Conservation (phyloP, 1,140 invertebrate genomes). For the Brachionus calyciflorus region DNA sequence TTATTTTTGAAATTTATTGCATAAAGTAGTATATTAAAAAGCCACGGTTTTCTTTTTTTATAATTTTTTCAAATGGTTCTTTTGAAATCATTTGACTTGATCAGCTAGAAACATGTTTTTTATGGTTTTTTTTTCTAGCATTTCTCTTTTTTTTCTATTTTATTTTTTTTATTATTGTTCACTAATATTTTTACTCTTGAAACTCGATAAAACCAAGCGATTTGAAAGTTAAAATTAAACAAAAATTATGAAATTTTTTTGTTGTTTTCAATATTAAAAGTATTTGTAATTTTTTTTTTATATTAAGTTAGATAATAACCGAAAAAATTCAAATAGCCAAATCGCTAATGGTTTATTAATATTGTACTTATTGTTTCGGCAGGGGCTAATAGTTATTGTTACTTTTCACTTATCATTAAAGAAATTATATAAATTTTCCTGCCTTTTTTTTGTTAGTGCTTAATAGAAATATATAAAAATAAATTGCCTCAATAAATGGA, state of each 20-base stretch:
- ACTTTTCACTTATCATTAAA: too few species aligned
- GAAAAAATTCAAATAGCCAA: not conserved
- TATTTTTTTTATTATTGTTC: slow-evolving; percentile 20
- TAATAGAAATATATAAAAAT: slow-evolving; percentile 14
- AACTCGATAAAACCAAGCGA: slow-evolving; percentile 5
- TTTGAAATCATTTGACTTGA: too few species aligned
- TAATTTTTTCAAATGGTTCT: too few species aligned
- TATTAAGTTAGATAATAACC: slow-evolving; percentile 16
- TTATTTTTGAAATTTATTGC: too few species aligned
- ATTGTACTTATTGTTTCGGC: too few species aligned
- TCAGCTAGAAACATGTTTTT: too few species aligned
- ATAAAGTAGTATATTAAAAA: too few species aligned
- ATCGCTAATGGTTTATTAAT: not conserved
- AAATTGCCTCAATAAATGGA: slow-evolving; percentile 36
- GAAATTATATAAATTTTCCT: not conserved
- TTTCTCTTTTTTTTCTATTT: not conserved
- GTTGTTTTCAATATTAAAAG: not conserved
- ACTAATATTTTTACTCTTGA: not conserved
- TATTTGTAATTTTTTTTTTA: not conserved
- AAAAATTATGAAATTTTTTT: too few species aligned
- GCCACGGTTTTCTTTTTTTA: too few species aligned
- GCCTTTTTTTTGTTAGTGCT: not conserved
- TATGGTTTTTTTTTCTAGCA: not conserved
- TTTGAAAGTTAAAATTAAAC: too few species aligned
- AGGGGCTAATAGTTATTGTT: too few species aligned